Evolutionary conservation across 2,797 vertebrate species (phyloP).

Genomic region (Muscicapa striata): DNA sequence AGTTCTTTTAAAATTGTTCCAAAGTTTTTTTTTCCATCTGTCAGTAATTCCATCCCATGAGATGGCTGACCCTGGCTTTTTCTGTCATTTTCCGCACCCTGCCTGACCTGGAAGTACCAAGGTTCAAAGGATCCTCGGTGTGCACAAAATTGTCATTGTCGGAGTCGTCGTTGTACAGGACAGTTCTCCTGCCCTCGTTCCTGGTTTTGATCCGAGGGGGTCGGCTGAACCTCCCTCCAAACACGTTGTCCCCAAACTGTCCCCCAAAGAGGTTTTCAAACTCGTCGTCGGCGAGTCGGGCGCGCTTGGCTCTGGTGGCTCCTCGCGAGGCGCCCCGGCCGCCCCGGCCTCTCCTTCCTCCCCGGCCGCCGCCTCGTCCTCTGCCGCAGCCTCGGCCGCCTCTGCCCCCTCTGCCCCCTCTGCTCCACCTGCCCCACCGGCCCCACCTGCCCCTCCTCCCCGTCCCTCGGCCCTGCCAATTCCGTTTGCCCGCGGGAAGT

Average conservation of each 20-base stretch:
- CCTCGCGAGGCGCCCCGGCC: constrained; percentile 73
- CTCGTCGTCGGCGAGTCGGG: constrained; percentile 75
- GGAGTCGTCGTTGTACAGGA: constrained; percentile 92
- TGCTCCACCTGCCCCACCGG: constrained; percentile 72
- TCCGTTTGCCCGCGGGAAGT: constrained; percentile 68
- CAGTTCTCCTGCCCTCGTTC: constrained; percentile 95
- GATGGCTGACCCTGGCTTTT: constrained; percentile 97
- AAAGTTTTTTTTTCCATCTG: constrained; percentile 46
- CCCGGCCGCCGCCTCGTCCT: constrained; percentile 75
- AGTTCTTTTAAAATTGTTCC: constrained; percentile 70
- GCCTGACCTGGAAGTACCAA: constrained; percentile 95
- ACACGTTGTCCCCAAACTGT: constrained; percentile 64
- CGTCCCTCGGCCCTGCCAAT: constrained; percentile 76
- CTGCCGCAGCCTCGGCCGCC: constrained; percentile 75
- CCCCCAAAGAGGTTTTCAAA: constrained; percentile 72
- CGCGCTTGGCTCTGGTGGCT: constrained; percentile 73
- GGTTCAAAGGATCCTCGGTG: constrained; percentile 92
- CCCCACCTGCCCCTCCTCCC: constrained; percentile 74
- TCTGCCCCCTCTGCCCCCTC: constrained; percentile 76
- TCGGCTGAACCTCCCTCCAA: constrained; percentile 74
- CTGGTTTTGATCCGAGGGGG: constrained; percentile 90
- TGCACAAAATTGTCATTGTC: constrained; percentile 86
- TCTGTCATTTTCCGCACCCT: constrained; percentile 98
- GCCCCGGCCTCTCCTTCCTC: constrained; percentile 74
- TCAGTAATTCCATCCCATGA: constrained; percentile 99